Conservation (phyloP, 2,888 invertebrate species). For the Lacanobia wlatinum region DNA sequence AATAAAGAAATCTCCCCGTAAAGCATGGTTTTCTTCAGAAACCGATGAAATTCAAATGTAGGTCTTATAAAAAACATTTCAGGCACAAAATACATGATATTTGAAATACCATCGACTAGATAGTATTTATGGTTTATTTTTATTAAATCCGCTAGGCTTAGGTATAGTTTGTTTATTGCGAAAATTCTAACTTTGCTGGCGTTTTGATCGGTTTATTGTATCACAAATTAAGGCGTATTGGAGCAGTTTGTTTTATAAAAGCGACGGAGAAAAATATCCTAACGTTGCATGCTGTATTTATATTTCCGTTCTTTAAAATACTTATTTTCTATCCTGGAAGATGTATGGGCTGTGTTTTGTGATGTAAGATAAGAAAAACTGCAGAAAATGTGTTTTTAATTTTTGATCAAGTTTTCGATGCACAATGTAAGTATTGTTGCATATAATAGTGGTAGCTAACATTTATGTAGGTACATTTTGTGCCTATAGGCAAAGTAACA, state of each 20-base stretch:
- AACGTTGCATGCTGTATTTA: constrained; percentile 33
- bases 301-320: constrained; percentile 29
- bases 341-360: constrained; percentile 18
- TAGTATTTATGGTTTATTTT: constrained; percentile 55
- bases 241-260: constrained; percentile 29
- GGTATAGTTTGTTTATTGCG: constrained; percentile 40
- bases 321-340: constrained; percentile 25
- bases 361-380: constrained; percentile 12
- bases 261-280: constrained; percentile 44
- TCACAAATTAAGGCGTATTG: constrained; percentile 40
- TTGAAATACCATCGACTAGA: constrained; percentile 45
- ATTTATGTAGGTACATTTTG: not conserved
- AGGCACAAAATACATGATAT: constrained; percentile 39
- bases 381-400: not conserved
- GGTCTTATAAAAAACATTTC: constrained; percentile 42
- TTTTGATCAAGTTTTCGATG: not conserved
- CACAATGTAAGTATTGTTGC: not conserved
- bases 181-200: constrained; percentile 29
- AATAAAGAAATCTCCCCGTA: constrained; percentile 7
- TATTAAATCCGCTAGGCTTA: constrained; percentile 42
- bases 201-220: constrained; percentile 46
- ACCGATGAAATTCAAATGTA: constrained; percentile 19
- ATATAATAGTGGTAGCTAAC: not conserved
- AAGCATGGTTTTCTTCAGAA: constrained; percentile 36
- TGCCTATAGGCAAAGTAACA: not conserved